phyloP scores from a whole-genome alignment of 2,888 invertebrate genomes.

The Philaethria dido region DNA sequence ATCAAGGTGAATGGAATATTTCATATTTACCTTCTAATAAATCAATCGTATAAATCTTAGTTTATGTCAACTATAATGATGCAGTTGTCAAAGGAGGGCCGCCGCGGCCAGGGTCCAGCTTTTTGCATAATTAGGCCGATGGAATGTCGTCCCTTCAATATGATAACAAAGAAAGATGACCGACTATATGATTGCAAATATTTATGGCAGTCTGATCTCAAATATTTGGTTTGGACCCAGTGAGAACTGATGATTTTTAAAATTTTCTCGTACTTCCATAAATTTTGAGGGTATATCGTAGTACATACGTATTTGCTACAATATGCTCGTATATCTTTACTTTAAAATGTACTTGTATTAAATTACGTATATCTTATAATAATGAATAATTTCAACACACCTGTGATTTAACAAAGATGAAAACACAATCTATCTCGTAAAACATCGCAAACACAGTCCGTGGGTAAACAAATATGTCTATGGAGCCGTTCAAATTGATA shows the following conservation, averaged over 20 bases:
- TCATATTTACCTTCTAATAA: conserved; percentile 71
- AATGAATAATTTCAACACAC: conserved; percentile 38
- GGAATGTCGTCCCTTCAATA: conserved; percentile 79
- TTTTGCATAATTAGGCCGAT: conserved; percentile 80
- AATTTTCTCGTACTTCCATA: not conserved
- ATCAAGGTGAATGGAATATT: conserved; percentile 53
- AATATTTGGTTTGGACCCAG: conserved; percentile 53
- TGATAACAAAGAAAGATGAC: conserved; percentile 82
- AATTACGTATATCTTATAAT: not conserved
- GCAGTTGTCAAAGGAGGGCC: conserved; percentile 77
- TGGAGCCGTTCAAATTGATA: conserved; percentile 74
- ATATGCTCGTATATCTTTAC: not conserved
- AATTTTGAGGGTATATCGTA: not conserved
- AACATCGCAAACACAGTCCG: conserved; percentile 64
- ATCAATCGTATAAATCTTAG: conserved; percentile 78
- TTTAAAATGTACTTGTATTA: not conserved
- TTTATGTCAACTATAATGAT: conserved; percentile 81
- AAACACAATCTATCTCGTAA: conserved; percentile 57
- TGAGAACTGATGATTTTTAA: conserved; percentile 55
- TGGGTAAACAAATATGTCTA: conserved; percentile 70
- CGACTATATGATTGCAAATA: conserved; percentile 70
- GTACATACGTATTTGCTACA: not conserved
- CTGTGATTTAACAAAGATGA: conserved; percentile 43
- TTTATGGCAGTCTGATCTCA: conserved; percentile 60
- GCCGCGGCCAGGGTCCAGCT: conserved; percentile 77